Conservation (phyloP, 2,113 vertebrate genomes). For the Rutilus rutilus region DNA sequence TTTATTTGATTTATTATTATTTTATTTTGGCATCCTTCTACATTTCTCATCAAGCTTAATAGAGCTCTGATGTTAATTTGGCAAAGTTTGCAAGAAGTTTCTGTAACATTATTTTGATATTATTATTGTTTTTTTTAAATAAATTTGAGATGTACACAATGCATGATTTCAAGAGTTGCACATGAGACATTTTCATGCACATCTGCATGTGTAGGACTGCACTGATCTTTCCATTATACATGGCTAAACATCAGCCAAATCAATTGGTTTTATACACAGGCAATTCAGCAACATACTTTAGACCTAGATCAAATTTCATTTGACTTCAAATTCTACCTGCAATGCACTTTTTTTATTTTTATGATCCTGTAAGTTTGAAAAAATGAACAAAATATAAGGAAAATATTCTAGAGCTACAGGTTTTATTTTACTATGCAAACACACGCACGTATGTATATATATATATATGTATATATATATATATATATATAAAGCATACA, state of each 20-base stretch:
- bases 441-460: too few species aligned
- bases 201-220: background rate
- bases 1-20: background rate
- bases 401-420: too few species aligned
- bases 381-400: too few species aligned
- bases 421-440: too few species aligned
- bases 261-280: background rate
- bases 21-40: constrained; percentile 11
- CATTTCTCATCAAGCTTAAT: background rate
- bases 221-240: background rate
- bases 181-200: background rate
- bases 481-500: too few species aligned
- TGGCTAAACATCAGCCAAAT: background rate
- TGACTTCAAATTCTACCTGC: background rate
- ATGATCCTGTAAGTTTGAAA: too few species aligned
- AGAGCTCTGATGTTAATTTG: background rate
- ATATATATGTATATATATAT: too few species aligned
- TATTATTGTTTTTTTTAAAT: background rate
- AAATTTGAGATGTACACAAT: constrained; percentile 16
- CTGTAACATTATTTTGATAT: background rate
- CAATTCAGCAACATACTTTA: background rate
- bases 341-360: too few species aligned
- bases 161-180: background rate
- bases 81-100: constrained; percentile 2
- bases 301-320: background rate